Conservation (phyloP, 2,888 invertebrate genomes). For the Halocaridina rubra region DNA sequence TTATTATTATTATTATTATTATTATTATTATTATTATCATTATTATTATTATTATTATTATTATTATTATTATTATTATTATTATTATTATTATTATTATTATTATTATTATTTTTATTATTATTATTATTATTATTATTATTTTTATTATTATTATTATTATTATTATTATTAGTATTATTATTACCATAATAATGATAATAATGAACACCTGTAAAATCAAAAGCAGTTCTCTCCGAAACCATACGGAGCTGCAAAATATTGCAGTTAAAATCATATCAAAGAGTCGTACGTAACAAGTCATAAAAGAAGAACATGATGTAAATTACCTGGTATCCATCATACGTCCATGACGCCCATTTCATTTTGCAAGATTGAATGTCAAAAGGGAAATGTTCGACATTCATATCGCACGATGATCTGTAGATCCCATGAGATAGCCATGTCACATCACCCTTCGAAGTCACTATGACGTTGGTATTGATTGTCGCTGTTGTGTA, state of each 20-base stretch:
- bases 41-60: neutral
- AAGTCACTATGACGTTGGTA: slow-evolving; percentile 84
- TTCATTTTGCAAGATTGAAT: slow-evolving; percentile 84
- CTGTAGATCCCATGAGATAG: slow-evolving; percentile 85
- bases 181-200: neutral
- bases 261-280: too few species aligned
- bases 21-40: neutral
- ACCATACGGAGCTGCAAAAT: too few species aligned
- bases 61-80: neutral
- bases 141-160: neutral
- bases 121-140: neutral
- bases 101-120: neutral
- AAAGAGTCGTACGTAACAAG: slow-evolving; percentile 77
- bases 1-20: neutral
- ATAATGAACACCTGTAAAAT: too few species aligned
- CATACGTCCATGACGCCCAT: slow-evolving; percentile 91
- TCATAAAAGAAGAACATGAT: slow-evolving; percentile 78
- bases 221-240: too few species aligned
- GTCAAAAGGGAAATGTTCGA: slow-evolving; percentile 87
- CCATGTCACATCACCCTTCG: slow-evolving; percentile 82
- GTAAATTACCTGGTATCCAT: slow-evolving; percentile 82
- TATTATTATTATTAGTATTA: neutral
- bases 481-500: slow-evolving; percentile 86
- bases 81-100: neutral
- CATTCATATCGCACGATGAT: slow-evolving; percentile 83